A percentile compares a stretch with the other conserved stretches of the same genome.
Evolutionary conservation across 2,888 invertebrate genomes (phyloP).

Genomic region (Cartodere bifasciata): DNA sequence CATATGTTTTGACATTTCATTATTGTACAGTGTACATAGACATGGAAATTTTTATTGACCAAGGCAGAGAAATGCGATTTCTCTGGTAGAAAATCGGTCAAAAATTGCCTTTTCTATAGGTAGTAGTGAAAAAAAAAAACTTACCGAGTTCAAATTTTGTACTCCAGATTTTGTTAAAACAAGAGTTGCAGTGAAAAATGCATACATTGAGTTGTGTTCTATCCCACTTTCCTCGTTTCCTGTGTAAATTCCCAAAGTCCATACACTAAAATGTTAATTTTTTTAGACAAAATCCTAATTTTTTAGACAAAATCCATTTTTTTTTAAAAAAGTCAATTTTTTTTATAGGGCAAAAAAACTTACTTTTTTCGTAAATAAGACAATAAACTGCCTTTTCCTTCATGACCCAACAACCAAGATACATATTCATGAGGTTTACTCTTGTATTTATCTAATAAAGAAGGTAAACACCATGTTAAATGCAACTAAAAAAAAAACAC

Average conservation of each 20-base stretch:
- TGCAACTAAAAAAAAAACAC: slow-evolving; percentile 33
- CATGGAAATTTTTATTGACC: too few relatives aligned
- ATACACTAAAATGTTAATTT: slow-evolving; percentile 49
- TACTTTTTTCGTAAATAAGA: slow-evolving; percentile 62
- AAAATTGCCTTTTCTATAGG: too few relatives aligned
- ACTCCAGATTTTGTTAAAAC: slow-evolving; percentile 68
- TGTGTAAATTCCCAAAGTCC: slow-evolving; percentile 59
- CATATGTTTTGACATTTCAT: too few relatives aligned
- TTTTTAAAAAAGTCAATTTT: background rate
- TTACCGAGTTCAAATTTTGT: slow-evolving; percentile 50
- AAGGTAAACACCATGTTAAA: slow-evolving; percentile 52
- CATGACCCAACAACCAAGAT: slow-evolving; percentile 70
- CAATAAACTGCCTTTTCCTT: slow-evolving; percentile 74
- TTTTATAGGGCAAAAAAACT: slow-evolving; percentile 18
- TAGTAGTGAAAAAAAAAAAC: slow-evolving; percentile 7
- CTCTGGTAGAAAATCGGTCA: too few relatives aligned
- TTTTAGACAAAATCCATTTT: slow-evolving; percentile 5
- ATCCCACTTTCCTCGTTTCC: slow-evolving; percentile 65
- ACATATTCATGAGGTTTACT: slow-evolving; percentile 67
- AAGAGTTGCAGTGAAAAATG: slow-evolving; percentile 59
- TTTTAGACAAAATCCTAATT: slow-evolving; percentile 6
- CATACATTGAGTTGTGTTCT: slow-evolving; percentile 67
- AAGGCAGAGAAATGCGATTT: too few relatives aligned
- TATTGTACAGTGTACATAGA: too few relatives aligned
- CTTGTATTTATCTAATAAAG: slow-evolving; percentile 52